phyloP scores from a whole-genome alignment of 2,797 vertebrate species.

The Sebastes minor region DNA sequence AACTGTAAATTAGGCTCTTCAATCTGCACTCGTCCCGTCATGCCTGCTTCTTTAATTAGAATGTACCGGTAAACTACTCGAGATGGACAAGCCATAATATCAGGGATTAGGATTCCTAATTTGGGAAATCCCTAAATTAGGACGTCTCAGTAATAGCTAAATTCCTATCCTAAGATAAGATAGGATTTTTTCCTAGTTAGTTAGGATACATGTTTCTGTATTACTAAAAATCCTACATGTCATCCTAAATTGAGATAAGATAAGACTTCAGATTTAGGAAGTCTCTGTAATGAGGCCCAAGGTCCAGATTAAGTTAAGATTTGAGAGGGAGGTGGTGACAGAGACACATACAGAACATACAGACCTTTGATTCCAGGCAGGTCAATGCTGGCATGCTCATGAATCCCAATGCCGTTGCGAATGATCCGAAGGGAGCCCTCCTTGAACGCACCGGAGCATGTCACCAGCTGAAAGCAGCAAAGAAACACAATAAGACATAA shows the following conservation, averaged over 20 bases:
- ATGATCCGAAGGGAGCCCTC: conserved; percentile 98
- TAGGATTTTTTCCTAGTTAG: no score
- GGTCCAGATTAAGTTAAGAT: not conserved
- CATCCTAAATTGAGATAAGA: no score
- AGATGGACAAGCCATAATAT: not conserved
- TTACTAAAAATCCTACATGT: no score
- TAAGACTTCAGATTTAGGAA: no score
- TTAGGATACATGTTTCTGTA: no score
- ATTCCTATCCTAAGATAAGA: no score
- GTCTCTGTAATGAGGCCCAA: no score
- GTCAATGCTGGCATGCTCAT: conserved; percentile 98
- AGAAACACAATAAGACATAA: conserved; percentile 3
- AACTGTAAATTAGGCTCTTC: no score
- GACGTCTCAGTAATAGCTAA: no score
- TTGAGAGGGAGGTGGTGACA: not conserved
- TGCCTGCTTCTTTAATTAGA: not conserved
- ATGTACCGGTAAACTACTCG: not conserved
- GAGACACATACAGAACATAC: conserved; percentile 34
- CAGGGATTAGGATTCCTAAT: no score
- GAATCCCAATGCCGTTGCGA: conserved; percentile 97
- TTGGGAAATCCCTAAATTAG: no score
- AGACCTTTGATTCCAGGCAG: conserved; percentile 92
- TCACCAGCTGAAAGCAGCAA: conserved; percentile 88
- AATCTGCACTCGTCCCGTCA: no score
- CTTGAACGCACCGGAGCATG: conserved; percentile 97